Conservation (phyloP, 2,888 invertebrate species). For the Tyria jacobaeae region DNA sequence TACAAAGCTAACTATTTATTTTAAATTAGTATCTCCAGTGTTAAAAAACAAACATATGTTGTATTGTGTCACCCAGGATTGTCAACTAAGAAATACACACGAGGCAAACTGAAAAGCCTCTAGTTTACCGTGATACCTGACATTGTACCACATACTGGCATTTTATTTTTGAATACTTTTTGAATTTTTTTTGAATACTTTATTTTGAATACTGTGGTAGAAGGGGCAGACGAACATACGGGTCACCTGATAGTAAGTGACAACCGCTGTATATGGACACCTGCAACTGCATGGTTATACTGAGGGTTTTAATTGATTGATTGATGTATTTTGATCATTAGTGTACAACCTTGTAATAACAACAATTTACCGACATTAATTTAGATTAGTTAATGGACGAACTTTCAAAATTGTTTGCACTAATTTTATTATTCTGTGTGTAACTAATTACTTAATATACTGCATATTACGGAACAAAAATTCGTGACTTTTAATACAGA, state of each 20-base stretch:
- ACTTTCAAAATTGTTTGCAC: not conserved
- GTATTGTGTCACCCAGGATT: conserved; percentile 53
- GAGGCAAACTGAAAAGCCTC: conserved; percentile 42
- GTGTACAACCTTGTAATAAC: conserved; percentile 43
- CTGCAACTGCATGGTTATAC: too few species aligned
- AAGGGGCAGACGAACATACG: too few species aligned
- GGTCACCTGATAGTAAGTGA: too few species aligned
- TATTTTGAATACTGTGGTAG: too few species aligned
- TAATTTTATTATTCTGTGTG: too few species aligned
- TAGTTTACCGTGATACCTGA: conserved; percentile 25
- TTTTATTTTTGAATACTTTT: not conserved
- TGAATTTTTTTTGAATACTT: too few species aligned
- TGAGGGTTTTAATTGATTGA: conserved; percentile 28
- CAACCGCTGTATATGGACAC: too few species aligned
- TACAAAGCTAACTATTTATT: conserved; percentile 38
- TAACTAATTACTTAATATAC: too few species aligned
- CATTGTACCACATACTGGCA: not conserved
- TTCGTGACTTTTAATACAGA: too few species aligned
- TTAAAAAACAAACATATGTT: conserved; percentile 37
- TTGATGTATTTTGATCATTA: conserved; percentile 41
- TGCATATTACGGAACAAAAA: too few species aligned
- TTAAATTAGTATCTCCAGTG: conserved; percentile 46
- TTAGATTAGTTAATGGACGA: conserved; percentile 22
- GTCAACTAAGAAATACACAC: conserved; percentile 55
- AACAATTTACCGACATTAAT: conserved; percentile 25